Evolutionary conservation across 2,797 vertebrate species (phyloP).

Genomic region (Schizothorax lantsangensis): DNA sequence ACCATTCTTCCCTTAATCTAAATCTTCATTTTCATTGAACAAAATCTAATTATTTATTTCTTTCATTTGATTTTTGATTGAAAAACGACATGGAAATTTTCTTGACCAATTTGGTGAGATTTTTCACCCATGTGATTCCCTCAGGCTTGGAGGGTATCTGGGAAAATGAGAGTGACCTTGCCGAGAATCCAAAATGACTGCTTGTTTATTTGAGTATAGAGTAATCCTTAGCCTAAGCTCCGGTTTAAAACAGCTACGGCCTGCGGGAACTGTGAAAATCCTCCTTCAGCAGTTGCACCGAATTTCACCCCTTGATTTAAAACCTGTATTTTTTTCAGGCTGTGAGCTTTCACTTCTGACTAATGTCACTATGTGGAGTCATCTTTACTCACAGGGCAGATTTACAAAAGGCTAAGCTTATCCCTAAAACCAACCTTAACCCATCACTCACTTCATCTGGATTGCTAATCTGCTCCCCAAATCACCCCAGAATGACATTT

Average conservation of each 20-base stretch:
- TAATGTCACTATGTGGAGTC: constrained; percentile 12
- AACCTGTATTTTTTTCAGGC: constrained; percentile 13
- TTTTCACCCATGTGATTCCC: neutral
- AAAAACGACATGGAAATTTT: neutral
- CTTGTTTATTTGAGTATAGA: constrained; percentile 34
- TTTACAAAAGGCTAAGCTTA: constrained; percentile 18
- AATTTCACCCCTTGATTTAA: constrained; percentile 29
- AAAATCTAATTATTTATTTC: neutral
- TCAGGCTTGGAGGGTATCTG: neutral
- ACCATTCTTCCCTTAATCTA: neutral
- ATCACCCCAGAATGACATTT: constrained; percentile 11
- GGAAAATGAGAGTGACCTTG: constrained; percentile 22
- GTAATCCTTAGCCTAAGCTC: neutral
- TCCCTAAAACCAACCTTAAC: constrained; percentile 21
- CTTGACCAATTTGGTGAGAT: neutral
- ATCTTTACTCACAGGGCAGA: constrained; percentile 15
- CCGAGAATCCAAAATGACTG: neutral
- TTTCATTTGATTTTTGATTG: neutral
- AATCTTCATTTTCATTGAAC: neutral
- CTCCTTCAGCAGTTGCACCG: neutral
- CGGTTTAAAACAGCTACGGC: neutral
- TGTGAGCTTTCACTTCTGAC: constrained; percentile 22
- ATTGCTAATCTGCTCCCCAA: constrained; percentile 15
- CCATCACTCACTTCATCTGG: neutral
- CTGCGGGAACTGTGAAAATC: neutral